Evolutionary conservation across 1,140 invertebrate genomes (phyloP).

Genomic region (Riptortus pedestris): DNA sequence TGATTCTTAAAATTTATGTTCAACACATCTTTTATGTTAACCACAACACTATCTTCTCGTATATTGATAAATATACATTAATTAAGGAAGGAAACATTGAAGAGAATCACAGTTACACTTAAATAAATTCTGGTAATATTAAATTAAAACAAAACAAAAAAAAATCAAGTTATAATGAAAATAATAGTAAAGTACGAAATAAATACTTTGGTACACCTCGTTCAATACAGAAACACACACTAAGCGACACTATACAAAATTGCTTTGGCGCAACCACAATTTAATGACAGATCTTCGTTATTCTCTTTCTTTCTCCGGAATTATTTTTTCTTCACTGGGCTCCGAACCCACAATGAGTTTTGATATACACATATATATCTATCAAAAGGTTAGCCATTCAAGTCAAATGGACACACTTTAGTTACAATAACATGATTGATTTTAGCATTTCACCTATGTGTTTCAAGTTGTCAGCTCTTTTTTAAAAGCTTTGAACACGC

Average conservation of each 20-base stretch:
- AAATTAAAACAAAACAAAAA: no score
- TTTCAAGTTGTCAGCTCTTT: not conserved
- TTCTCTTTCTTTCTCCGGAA: not conserved
- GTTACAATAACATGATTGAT: not conserved
- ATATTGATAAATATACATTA: not conserved
- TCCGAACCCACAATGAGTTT: not conserved
- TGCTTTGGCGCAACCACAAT: not conserved
- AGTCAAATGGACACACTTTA: not conserved
- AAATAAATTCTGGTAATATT: conserved; percentile 1
- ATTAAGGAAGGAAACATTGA: not conserved
- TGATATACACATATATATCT: not conserved
- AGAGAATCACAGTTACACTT: conserved; percentile 1
- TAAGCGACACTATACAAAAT: conserved; percentile 8
- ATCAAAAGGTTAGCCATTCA: not conserved
- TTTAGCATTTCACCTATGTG: not conserved
- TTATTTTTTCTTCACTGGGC: not conserved
- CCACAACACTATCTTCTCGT: not conserved
- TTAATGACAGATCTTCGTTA: conserved; percentile 2
- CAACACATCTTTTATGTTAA: not conserved
- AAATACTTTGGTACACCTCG: conserved; percentile 15
- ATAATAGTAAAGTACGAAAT: conserved; percentile 1
- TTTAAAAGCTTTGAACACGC: not conserved
- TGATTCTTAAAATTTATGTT: conserved; percentile 4
- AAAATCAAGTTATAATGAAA: not conserved
- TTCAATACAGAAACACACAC: conserved; percentile 7